Conservation (phyloP, 2,888 invertebrate species). For the Palloptera scutellata region DNA sequence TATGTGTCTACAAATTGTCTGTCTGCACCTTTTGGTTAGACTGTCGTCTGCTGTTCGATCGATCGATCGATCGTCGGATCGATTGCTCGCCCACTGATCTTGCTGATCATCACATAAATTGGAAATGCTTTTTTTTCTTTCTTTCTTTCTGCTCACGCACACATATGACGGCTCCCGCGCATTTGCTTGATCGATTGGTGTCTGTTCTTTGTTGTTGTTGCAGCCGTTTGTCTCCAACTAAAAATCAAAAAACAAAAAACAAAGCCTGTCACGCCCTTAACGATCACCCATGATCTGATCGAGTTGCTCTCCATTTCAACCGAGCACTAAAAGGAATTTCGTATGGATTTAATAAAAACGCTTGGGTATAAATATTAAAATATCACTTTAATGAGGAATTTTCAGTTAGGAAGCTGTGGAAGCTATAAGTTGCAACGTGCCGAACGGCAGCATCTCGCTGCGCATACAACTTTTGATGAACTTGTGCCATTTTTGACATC, state of each 20-base stretch:
- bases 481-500: constrained; percentile 47
- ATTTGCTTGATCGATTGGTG: constrained; percentile 47
- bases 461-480: constrained; percentile 46
- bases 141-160: neutral
- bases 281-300: constrained; percentile 23
- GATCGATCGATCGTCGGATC: constrained; percentile 45
- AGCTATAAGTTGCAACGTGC: too few relatives aligned
- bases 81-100: constrained; percentile 20
- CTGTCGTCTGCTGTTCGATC: neutral
- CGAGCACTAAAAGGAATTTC: neutral
- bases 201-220: constrained; percentile 10
- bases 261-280: constrained; percentile 36
- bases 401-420: constrained; percentile 10
- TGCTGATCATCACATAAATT: constrained; percentile 36
- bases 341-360: neutral
- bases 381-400: constrained; percentile 41
- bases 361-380: constrained; percentile 40
- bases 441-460: constrained; percentile 36
- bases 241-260: neutral
- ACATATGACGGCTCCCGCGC: constrained; percentile 46
- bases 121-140: constrained; percentile 16
- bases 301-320: neutral
- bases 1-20: neutral
- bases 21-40: constrained; percentile 42
- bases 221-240: too few relatives aligned